Evolutionary conservation across 2,113 vertebrate species (phyloP), one percentile per base, ranked within the genome.

Genomic region (Carassius auratus): DNA sequence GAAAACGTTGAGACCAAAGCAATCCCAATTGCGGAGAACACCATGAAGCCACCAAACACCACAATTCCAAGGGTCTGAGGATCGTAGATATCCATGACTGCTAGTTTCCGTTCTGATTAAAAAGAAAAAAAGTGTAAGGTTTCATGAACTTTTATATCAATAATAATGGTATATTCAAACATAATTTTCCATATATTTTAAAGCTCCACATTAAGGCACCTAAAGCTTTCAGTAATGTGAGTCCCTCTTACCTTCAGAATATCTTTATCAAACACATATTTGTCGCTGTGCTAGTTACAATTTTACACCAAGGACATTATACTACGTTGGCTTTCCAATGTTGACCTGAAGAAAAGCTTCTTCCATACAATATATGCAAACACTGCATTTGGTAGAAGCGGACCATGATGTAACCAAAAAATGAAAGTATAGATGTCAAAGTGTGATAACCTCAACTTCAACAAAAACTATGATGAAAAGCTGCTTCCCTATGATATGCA

Each of bases 11-110:
- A 97, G 74, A 97, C 96, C 81, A 97, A 86, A 83, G 96, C 96
- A 86, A 97, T 97, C 66, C 96, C 96, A 0, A 97, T 94, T 84
- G 96, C 97, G 0, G 97, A 97, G 88, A 97, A 92, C 61, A 97
- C 93, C 97, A 97, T 97, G 87, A 97, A 97, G 80, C 96, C 95
- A 61, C 97, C 96, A 3, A 97, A 97, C 87, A 97, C 96, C 93
- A 97, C 89, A 69, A 97, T 94, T 19, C 96, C 96, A 83, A 97
- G 89, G 0, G 94, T 96, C 88, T 97, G 96, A 89, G 96, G 96
- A 91, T 97, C 97, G 0, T 96, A 97, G 86, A 97, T 91, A 80
- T 97, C 97, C 76, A 77, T 85, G 61, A n/a, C 13, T 78, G 62
- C 30, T n/a, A 95, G 93, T 90, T 97, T 96, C 64, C 91, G 95